Conservation (phyloP, 1,140 invertebrate species). For the Scaptodrosophila lebanonensis region DNA sequence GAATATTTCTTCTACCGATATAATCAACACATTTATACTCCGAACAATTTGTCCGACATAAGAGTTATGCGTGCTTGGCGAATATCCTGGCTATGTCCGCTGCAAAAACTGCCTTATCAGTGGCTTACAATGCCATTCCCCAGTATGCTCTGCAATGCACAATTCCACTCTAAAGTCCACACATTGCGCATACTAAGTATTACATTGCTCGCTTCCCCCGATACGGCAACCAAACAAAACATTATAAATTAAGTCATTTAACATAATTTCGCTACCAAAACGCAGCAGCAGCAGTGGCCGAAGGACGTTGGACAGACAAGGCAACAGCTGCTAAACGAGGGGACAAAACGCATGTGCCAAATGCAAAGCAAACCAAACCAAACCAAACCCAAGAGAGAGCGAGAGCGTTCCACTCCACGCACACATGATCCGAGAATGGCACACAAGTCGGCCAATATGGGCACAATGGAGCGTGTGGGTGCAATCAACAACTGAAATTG, state of each 20-base stretch:
- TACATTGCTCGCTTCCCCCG: constrained; percentile 33
- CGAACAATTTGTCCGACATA: no score
- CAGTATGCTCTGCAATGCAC: no score
- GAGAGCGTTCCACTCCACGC: constrained; percentile 13
- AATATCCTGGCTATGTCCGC: no score
- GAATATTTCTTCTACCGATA: no score
- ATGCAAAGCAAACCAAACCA: constrained; percentile 20
- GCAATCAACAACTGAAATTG: constrained; percentile 55
- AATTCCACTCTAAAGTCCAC: background rate
- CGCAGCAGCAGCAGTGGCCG: constrained; percentile 2
- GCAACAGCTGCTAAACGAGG: constrained; percentile 68
- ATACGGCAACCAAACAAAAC: constrained; percentile 57
- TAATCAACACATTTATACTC: no score
- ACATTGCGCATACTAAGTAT: constrained; percentile 5
- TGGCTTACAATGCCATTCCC: no score
- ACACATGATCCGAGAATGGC: constrained; percentile 22
- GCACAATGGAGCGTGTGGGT: constrained; percentile 59
- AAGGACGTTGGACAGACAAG: constrained; percentile 9
- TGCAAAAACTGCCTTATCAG: no score
- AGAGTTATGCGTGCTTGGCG: no score
- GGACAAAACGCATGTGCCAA: constrained; percentile 59
- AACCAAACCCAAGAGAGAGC: constrained; percentile 7
- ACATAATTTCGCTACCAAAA: constrained; percentile 69
- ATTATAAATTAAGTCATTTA: constrained; percentile 74
- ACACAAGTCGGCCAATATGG: constrained; percentile 3